phyloP scores from a whole-genome alignment of 2,797 vertebrate genomes.

The Melanotaenia nigrans region DNA sequence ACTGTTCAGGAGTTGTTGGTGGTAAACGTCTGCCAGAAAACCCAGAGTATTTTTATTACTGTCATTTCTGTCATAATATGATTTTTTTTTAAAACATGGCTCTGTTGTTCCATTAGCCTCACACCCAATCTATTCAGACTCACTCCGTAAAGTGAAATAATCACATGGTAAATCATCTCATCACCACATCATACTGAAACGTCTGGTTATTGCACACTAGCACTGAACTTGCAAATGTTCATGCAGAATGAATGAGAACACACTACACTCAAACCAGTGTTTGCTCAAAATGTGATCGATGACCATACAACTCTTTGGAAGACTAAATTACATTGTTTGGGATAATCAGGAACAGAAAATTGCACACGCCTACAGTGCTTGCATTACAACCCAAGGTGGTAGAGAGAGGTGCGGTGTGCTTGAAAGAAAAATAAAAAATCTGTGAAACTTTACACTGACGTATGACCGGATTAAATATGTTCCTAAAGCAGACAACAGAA shows the following conservation, averaged over 20 bases:
- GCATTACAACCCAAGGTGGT: slow-evolving; percentile 34
- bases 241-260: slow-evolving; percentile 74
- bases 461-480: slow-evolving; percentile 43
- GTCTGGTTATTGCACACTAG: slow-evolving; percentile 81
- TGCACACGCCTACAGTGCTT: slow-evolving; percentile 46
- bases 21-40: slow-evolving; percentile 57
- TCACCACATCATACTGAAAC: slow-evolving; percentile 59
- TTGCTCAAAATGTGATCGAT: slow-evolving; percentile 62
- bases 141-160: slow-evolving; percentile 46
- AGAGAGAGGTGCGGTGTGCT: slow-evolving; percentile 23
- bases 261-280: slow-evolving; percentile 63
- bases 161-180: slow-evolving; percentile 39
- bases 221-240: slow-evolving; percentile 81
- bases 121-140: slow-evolving; percentile 45
- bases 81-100: slow-evolving; percentile 59
- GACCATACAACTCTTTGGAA: slow-evolving; percentile 75
- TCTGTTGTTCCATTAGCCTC: slow-evolving; percentile 66
- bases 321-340: slow-evolving; percentile 72
- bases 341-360: slow-evolving; percentile 38
- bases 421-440: slow-evolving; percentile 18
- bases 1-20: slow-evolving; percentile 66
- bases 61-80: slow-evolving; percentile 48
- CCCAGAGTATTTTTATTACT: slow-evolving; percentile 67
- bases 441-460: slow-evolving; percentile 20
- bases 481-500: slow-evolving; percentile 43